A percentile compares a stretch with the other conserved stretches of the same genome.
phyloP scores from a whole-genome alignment of 1,140 invertebrate genomes.

The Chionoecetes opilio region DNA sequence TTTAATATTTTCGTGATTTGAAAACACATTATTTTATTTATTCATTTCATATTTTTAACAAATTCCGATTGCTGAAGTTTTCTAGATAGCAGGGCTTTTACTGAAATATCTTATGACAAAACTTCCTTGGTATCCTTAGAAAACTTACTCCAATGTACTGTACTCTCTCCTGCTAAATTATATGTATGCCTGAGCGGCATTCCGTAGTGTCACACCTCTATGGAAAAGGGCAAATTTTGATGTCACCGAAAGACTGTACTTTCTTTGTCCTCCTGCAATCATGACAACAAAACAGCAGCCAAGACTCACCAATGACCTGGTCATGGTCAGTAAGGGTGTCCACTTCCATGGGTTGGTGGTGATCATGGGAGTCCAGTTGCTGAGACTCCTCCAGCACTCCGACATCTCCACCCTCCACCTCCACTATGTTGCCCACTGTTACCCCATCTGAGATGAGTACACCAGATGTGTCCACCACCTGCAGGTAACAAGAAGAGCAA shows the following conservation, averaged over 20 bases:
- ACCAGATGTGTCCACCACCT: constrained; percentile 78
- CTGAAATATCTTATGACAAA: too few relatives aligned
- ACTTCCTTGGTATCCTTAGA: too few relatives aligned
- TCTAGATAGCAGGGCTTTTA: too few relatives aligned
- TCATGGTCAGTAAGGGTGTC: constrained; percentile 71
- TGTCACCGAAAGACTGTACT: background rate
- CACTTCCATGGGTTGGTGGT: constrained; percentile 78
- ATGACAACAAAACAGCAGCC: constrained; percentile 46
- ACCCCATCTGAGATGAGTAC: constrained; percentile 80
- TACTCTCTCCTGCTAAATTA: too few relatives aligned
- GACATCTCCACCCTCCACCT: constrained; percentile 72
- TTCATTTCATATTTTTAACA: too few relatives aligned
- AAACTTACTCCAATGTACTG: too few relatives aligned
- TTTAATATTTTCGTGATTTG: too few relatives aligned
- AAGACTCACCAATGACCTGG: constrained; percentile 81
- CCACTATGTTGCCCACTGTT: constrained; percentile 78
- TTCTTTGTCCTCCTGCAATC: background rate
- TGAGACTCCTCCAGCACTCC: constrained; percentile 51
- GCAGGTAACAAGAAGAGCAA: background rate
- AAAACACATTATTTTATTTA: too few relatives aligned
- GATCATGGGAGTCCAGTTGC: constrained; percentile 61
- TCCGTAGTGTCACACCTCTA: too few relatives aligned
- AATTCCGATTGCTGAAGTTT: too few relatives aligned
- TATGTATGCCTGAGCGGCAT: too few relatives aligned
- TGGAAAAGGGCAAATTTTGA: too few relatives aligned